Evolutionary conservation across 2,113 vertebrate genomes (phyloP), one percentile per base, ranked within the genome.

Genomic region (Plecotus auritus): DNA sequence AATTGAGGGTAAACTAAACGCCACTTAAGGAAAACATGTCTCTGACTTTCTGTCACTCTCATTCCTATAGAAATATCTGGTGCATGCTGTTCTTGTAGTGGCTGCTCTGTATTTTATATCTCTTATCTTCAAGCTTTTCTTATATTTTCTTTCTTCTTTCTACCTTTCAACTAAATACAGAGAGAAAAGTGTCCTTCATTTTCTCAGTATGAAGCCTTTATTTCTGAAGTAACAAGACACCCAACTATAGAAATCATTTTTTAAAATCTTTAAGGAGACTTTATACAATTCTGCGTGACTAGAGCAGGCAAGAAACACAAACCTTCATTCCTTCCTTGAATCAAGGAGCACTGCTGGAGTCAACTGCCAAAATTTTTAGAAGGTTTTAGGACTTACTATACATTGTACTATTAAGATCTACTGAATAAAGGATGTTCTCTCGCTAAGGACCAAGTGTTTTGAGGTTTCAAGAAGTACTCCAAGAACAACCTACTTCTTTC

Each of bases 131-230:
- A 97, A 97, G 85, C 98, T 98, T 97, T 98, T 98, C 98, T 98
- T 97, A 98, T 61, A 83, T 98, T 98, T 98, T 98, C 96, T 98
- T 96, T 98, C 98, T 98, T 98, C 98, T 98, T 98, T 98, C 98
- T 98, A 35, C 98, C 97, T 98, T 98, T 97, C 88, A 94, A 97
- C 97, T 98, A 98, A 98, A 98, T 98, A 98, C 99, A 99, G 99
- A 99, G 98, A 99, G 99, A 99, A 99, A 99, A 99, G 99, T 99
- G 99, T 98, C 99, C 99, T 99, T 99, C 99, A 98, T 98, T 99
- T 98, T 99, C 98, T 99, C 98, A 99, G 96, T 99, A 91, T 98
- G 99, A 99, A 99, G 99, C 98, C 98, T 98, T 98, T 99, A 98
- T 98, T 97, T 98, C 98, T 98, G 98, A 98, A 99, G 99, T 99